Base-by-base conservation (phyloP, 2,888 invertebrate species). In the Apamea sordens region DNA sequence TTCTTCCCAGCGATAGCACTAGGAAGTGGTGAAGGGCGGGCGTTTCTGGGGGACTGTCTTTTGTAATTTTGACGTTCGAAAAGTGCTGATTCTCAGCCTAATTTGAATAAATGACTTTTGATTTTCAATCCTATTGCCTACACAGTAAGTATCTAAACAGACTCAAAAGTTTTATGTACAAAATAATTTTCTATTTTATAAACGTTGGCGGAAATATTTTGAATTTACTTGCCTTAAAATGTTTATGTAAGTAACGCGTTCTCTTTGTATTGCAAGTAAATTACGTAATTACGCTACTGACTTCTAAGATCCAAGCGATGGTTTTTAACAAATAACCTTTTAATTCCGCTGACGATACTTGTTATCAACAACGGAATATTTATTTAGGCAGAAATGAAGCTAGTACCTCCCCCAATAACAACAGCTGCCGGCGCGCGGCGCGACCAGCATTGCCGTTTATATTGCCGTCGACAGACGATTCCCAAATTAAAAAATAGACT, bases 401-500 rank as follows among this genome's bases (percentile, higher is more conserved):
- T 50, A 36, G 36, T 28, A 13, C n/a, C 18, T 41, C 18, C 13
- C 53, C 28, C n/a, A 76, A 28, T 11, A 72, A 21, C 10, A 36
- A 36, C 8, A 59, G 36, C 56, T 8, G n/a, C 15, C 24, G 8
- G 69, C 41, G n/a, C n/a, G 7, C 41, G 41, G 41, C 41, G 41
- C 41, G 24, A 24, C 24, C 68, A 2, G 67, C 24, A 24, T 4
- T 21, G 64, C 50, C 53, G 36, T 18, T 36, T 4, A 72, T 28
- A 24, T 6, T 21, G 59, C 41, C 53, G 36, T 18, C 47, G 6
- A 72, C 64, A 71, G 64, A 72, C 76, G 44, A 84, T 77, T 69
- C 56, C 28, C 64, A 75, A 84, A 80, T 80, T 80, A 83, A 79
- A 72, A 64, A 72, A 64, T 41, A 65, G 63, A 74, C 36, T 36